Base-by-base conservation (phyloP, 1,140 invertebrate species). In the Hestina assimilis region DNA sequence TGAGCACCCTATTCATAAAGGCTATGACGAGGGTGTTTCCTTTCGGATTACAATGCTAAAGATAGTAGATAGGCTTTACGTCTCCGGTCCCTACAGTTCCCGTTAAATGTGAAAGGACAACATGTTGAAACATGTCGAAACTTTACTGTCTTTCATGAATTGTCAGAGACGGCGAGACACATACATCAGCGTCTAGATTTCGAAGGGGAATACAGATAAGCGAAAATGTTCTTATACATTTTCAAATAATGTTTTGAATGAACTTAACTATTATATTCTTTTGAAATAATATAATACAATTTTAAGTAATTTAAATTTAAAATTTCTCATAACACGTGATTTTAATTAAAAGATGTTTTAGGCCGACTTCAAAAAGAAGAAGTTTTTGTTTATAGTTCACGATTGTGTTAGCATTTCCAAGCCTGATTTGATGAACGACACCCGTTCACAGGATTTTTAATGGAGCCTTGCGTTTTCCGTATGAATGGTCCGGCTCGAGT, bases 151-250 rank as follows among this genome's bases (percentile, higher is more conserved):
- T 58, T 51, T 45, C 14, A 45, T 46, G 52, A 55, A 55, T 43
- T 28, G 40, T 51, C 47, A 38, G 38, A 51, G 38, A 35, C 35
- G 52, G 42, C 52, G 55, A 58, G 43, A 51, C 40, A 26, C 43
- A 58, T 46, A 58, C 41, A 35, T 50, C 40, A 45, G 40, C 45
- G 43, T 42, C 35, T 45, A 56, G 43, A 35, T 54, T 46, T 56
- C 24, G 43, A 47, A 41, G 35, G 29, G 35, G 31, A 35, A 40
- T 12, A 29, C n/a, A 20, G 45, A 31, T 19, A 12, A 21, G 28
- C 7, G 28, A 19, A n/a, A 21, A 9, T 17, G 0, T 38, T 15
- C 14, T 24, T 31, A 29, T 1, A 55, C 42, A 11, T 46, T 35
- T 46, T n/a, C 33, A 51, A 40, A 35, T 40, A 51, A 33, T 26